Conservation (phyloP, 2,888 invertebrate genomes). For the Meliscaeva auricollis region DNA sequence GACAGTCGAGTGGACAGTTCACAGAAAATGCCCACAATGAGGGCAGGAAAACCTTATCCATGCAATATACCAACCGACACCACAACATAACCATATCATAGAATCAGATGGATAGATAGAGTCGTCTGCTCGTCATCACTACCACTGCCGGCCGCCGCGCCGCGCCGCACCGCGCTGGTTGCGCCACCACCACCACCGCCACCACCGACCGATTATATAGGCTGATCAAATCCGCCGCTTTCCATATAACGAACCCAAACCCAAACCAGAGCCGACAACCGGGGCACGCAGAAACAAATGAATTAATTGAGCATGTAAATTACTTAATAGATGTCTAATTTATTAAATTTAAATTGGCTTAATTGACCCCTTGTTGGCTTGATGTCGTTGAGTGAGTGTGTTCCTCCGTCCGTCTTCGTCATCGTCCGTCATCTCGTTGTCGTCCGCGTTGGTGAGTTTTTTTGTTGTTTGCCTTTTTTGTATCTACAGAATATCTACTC, state of each 20-base stretch:
- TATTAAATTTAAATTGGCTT: slow-evolving; percentile 85
- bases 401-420: not conserved
- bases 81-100: not conserved
- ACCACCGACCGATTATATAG: not conserved
- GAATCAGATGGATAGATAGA: slow-evolving; percentile 22
- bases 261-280: slow-evolving; percentile 3
- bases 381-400: slow-evolving; percentile 28
- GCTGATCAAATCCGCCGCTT: slow-evolving; percentile 2
- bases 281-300: slow-evolving; percentile 70
- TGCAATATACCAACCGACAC: slow-evolving; percentile 7
- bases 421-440: not conserved
- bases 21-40: slow-evolving; percentile 41
- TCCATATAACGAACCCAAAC: not conserved
- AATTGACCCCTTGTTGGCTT: slow-evolving; percentile 82
- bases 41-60: slow-evolving; percentile 22
- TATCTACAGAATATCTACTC: not conserved
- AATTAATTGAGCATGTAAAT: slow-evolving; percentile 80
- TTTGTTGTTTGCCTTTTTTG: not conserved
- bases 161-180: not conserved
- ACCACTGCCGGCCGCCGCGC: not conserved
- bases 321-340: slow-evolving; percentile 83
- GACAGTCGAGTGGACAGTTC: slow-evolving; percentile 43
- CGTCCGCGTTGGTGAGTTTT: not conserved
- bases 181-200: not conserved
- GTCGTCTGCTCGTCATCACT: not conserved